Conservation (phyloP, 2,888 invertebrate species). For the Atrina japonica region DNA sequence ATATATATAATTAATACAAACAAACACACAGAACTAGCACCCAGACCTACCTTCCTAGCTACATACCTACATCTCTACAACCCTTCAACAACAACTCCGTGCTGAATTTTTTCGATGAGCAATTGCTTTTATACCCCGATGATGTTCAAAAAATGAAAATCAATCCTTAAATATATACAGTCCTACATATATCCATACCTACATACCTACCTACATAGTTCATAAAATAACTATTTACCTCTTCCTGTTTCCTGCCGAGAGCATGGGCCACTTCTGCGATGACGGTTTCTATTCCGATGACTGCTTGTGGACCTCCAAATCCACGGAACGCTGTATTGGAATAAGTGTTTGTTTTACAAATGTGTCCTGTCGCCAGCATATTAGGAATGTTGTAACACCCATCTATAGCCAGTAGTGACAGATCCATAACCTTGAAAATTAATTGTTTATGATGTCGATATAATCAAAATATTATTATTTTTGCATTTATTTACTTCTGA, state of each 20-base stretch:
- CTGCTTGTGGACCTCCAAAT: conserved; percentile 16
- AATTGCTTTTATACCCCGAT: too few relatives aligned
- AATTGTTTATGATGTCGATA: too few relatives aligned
- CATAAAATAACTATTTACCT: background rate
- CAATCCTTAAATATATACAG: background rate
- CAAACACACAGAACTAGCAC: too few relatives aligned
- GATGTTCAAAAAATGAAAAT: background rate
- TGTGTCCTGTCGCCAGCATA: background rate
- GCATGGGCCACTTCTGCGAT: background rate
- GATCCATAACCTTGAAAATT: too few relatives aligned
- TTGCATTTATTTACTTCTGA: too few relatives aligned
- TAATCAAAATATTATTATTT: too few relatives aligned
- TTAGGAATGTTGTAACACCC: conserved; percentile 23
- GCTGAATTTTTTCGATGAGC: too few relatives aligned
- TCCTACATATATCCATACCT: too few relatives aligned
- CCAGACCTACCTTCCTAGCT: too few relatives aligned
- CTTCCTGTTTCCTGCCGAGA: background rate
- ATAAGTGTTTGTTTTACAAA: conserved; percentile 9
- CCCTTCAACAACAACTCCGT: too few relatives aligned
- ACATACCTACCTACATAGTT: background rate
- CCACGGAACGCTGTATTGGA: conserved; percentile 19
- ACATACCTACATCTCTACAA: too few relatives aligned
- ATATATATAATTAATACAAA: too few relatives aligned
- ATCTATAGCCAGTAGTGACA: background rate
- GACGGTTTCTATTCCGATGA: conserved; percentile 1